These are phyloP conservation scores for Nomada fucata DNA, from an alignment of 2,888 invertebrate species.

Conservation along the genomic window DNA sequence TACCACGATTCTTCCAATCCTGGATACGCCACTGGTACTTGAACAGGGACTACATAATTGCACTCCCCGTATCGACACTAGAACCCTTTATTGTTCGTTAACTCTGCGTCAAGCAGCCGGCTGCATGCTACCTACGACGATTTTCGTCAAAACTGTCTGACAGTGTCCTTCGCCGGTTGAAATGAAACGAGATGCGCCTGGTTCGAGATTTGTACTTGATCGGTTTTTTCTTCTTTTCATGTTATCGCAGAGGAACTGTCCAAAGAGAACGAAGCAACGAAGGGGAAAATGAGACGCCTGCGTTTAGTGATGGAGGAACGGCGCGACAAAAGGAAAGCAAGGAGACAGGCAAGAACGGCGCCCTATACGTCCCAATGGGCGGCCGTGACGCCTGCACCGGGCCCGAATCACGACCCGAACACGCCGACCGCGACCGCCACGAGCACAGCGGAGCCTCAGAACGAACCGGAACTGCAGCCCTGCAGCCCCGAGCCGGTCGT, in stretches of 20 bases:
- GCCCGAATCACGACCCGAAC: conserved; percentile 78
- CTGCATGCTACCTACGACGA: too few species aligned
- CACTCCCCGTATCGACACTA: too few species aligned
- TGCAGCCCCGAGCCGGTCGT: conserved; percentile 83
- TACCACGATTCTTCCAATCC: conserved; percentile 70
- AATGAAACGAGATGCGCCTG: not conserved
- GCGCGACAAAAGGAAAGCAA: conserved; percentile 88
- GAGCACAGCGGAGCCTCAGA: conserved; percentile 78
- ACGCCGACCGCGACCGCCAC: conserved; percentile 75
- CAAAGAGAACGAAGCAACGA: conserved; percentile 91
- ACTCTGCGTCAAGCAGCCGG: too few species aligned
- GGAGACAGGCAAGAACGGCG: conserved; percentile 90
- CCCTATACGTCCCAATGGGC: conserved; percentile 87
- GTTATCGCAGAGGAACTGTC: conserved; percentile 85
- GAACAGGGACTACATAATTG: not conserved
- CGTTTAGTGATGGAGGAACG: conserved; percentile 96
- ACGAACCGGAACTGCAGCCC: conserved; percentile 81
- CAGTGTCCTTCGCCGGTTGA: too few species aligned
- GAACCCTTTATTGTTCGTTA: too few species aligned
- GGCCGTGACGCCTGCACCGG: conserved; percentile 83
- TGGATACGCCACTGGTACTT: conserved; percentile 76
- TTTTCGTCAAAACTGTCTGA: too few species aligned
- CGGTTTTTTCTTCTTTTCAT: not conserved
- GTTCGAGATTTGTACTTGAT: too few species aligned
- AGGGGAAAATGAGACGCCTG: conserved; percentile 94